A percentile compares a stretch with the other conserved stretches of the same genome.
These are phyloP conservation scores for Parotia lawesii DNA, from an alignment of 2,113 vertebrate genomes.

Conservation along the genomic window DNA sequence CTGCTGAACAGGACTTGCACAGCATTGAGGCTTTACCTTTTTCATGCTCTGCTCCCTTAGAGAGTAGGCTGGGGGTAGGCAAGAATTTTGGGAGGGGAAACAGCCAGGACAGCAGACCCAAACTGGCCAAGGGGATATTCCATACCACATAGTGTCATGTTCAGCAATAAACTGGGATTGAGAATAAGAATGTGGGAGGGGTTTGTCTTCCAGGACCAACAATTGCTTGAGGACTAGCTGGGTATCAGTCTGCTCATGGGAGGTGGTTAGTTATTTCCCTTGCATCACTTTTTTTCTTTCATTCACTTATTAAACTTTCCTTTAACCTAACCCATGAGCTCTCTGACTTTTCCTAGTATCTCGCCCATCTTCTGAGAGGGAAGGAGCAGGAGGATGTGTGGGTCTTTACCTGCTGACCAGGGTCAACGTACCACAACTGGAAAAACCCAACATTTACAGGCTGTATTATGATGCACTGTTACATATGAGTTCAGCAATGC, in stretches of 20 bases:
- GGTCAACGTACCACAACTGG: neutral
- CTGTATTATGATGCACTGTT: neutral
- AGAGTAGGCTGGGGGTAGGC: neutral
- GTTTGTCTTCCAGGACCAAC: neutral
- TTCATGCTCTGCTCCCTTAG: neutral
- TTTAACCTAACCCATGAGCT: neutral
- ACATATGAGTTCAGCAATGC: neutral
- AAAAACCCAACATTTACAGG: neutral
- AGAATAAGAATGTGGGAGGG: neutral
- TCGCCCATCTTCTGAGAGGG: rapidly evolving
- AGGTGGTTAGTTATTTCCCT: neutral
- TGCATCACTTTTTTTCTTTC: neutral
- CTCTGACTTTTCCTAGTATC: neutral
- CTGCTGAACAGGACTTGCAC: neutral
- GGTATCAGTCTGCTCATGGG: neutral
- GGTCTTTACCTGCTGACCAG: neutral
- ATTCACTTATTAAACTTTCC: neutral
- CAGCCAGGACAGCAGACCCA: neutral
- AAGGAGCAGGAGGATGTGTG: neutral
- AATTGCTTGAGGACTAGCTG: neutral
- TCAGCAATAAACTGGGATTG: neutral
- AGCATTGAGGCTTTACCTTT: neutral
- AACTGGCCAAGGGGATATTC: neutral
- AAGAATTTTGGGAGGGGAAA: neutral
- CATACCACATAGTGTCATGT: neutral